Percentiles rank a stretch among this genome's conserved stretches.
Conservation (phyloP, 2,797 vertebrate genomes). For the Ambastaia sidthimunki region DNA sequence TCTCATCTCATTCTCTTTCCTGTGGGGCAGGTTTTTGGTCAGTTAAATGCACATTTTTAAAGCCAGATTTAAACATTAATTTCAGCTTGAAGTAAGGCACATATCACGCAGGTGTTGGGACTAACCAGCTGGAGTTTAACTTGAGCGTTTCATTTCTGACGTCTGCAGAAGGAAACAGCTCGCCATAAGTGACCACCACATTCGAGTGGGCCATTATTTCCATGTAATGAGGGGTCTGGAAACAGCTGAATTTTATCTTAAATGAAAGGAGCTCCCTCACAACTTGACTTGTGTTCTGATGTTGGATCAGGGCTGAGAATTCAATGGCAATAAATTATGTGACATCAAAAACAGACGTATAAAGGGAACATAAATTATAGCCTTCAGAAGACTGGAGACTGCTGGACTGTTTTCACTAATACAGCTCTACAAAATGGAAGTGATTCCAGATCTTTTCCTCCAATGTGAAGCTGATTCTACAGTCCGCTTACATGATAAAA, state of each 20-base stretch:
- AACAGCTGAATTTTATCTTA: conserved; percentile 73
- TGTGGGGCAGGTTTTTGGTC: not conserved
- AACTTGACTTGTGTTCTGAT: conserved; percentile 64
- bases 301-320: conserved; percentile 60
- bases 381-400: conserved; percentile 74
- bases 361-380: conserved; percentile 80
- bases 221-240: conserved; percentile 73
- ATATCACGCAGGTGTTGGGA: conserved; percentile 58
- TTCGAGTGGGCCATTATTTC: conserved; percentile 74
- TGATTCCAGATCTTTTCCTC: conserved; percentile 73
- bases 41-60: conserved; percentile 4
- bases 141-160: conserved; percentile 62
- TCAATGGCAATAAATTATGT: conserved; percentile 75
- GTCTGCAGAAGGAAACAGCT: conserved; percentile 58
- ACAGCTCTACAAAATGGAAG: conserved; percentile 76
- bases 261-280: conserved; percentile 71
- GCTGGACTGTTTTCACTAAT: conserved; percentile 78
- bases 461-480: conserved; percentile 73
- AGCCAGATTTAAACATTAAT: too few relatives aligned
- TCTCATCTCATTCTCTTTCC: too few relatives aligned
- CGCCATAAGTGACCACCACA: conserved; percentile 63
- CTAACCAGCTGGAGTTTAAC: conserved; percentile 55
- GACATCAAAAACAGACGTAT: conserved; percentile 73
- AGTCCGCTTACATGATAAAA: conserved; percentile 68
- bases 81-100: conserved; percentile 31